phyloP scores from a whole-genome alignment of 2,797 vertebrate genomes.

The Phalanger gymnotis region DNA sequence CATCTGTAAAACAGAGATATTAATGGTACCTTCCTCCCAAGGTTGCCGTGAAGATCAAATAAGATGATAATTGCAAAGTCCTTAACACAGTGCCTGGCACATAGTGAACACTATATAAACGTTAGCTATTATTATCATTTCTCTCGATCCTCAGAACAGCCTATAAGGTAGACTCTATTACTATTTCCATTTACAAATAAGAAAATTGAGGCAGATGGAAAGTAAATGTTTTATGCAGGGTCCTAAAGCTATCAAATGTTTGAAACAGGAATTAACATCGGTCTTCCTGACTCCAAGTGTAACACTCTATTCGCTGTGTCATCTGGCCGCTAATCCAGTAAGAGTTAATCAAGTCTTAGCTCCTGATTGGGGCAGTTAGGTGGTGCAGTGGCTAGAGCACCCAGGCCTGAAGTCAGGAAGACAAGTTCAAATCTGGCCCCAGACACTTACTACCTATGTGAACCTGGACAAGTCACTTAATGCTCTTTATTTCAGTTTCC shows the following conservation, averaged over 20 bases:
- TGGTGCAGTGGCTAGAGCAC: background rate
- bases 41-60: background rate
- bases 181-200: background rate
- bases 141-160: background rate
- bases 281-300: background rate
- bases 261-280: background rate
- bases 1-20: background rate
- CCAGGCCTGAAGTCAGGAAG: background rate
- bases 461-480: background rate
- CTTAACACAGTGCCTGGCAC: background rate
- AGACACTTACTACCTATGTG: background rate
- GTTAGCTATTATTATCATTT: background rate
- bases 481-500: conserved; percentile 7
- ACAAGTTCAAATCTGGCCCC: conserved; percentile 4
- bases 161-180: background rate
- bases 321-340: background rate
- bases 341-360: background rate
- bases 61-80: background rate
- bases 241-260: background rate
- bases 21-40: background rate
- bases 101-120: background rate
- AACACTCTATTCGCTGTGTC: background rate
- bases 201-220: background rate
- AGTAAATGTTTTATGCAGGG: background rate
- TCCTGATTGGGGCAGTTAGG: background rate